Evolutionary conservation across 1,140 invertebrate species (phyloP).

Genomic region (Calephelis virginiensis): DNA sequence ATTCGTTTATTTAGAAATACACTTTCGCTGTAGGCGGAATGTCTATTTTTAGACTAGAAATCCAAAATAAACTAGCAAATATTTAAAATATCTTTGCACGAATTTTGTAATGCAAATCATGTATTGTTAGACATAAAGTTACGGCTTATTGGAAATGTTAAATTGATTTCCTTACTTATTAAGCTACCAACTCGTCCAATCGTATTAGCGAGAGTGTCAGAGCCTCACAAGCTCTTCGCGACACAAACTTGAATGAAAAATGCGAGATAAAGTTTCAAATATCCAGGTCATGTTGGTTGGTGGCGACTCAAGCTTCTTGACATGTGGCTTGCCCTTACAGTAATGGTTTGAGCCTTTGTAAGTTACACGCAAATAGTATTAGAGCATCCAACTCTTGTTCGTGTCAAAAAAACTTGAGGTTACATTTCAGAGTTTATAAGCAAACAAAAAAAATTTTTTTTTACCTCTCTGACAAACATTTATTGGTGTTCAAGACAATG

Average conservation of each 20-base stretch:
- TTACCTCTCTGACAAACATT: no score
- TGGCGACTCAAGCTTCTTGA: background rate
- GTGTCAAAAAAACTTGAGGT: no score
- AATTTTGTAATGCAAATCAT: no score
- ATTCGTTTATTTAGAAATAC: no score
- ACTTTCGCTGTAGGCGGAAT: no score
- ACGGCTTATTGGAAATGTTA: background rate
- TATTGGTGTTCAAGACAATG: no score
- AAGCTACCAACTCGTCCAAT: slow-evolving; percentile 1
- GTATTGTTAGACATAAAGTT: no score
- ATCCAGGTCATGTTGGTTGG: slow-evolving; percentile 12
- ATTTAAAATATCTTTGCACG: no score
- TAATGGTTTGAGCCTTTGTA: slow-evolving; percentile 4
- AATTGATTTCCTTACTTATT: background rate
- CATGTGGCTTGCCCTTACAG: slow-evolving; percentile 1
- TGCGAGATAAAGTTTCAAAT: slow-evolving; percentile 5
- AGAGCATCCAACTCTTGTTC: background rate
- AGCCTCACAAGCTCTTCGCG: background rate
- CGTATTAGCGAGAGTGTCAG: slow-evolving; percentile 1
- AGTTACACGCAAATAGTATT: slow-evolving; percentile 1
- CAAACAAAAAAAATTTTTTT: no score
- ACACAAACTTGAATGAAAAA: slow-evolving; percentile 1
- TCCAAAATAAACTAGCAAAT: no score
- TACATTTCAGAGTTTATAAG: no score
- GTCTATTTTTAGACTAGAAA: no score